Conservation (phyloP, 2,797 vertebrate species). For the Gallinago stenura region DNA sequence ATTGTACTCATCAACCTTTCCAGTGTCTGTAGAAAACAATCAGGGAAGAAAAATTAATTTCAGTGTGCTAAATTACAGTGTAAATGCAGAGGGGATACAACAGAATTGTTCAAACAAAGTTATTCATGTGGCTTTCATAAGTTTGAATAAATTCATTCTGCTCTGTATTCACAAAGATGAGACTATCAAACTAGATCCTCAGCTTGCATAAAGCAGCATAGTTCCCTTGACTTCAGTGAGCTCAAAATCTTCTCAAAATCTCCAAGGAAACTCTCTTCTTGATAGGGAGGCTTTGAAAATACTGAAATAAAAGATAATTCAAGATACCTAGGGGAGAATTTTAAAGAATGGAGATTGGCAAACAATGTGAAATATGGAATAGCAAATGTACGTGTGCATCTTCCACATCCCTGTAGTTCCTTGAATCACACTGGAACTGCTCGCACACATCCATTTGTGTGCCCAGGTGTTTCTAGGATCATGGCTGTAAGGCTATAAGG, state of each 20-base stretch:
- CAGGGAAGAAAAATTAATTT: conserved; percentile 76
- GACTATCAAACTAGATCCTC: conserved; percentile 23
- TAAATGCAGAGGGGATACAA: conserved; percentile 47
- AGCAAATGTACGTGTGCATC: neutral
- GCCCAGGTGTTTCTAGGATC: neutral
- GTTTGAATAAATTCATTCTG: conserved; percentile 40
- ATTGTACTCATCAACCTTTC: conserved; percentile 68
- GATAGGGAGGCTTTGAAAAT: conserved; percentile 45
- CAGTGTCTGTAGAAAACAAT: conserved; percentile 63
- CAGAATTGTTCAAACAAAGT: conserved; percentile 49
- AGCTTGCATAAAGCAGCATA: conserved; percentile 10
- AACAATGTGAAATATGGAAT: neutral
- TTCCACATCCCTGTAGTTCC: neutral
- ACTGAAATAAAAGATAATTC: conserved; percentile 48
- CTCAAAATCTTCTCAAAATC: conserved; percentile 33
- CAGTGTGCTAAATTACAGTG: conserved; percentile 51
- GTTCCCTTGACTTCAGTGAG: conserved; percentile 12
- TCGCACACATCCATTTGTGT: neutral
- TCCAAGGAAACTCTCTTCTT: conserved; percentile 44
- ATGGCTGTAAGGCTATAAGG: neutral
- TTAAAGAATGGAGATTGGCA: neutral
- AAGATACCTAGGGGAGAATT: conserved; percentile 25
- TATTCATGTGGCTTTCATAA: conserved; percentile 62
- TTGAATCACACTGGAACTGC: neutral
- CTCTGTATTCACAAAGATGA: conserved; percentile 39